These are phyloP conservation scores for Scaptomyza tumidula DNA, from an alignment of 2,888 invertebrate species.

Conservation along the genomic window DNA sequence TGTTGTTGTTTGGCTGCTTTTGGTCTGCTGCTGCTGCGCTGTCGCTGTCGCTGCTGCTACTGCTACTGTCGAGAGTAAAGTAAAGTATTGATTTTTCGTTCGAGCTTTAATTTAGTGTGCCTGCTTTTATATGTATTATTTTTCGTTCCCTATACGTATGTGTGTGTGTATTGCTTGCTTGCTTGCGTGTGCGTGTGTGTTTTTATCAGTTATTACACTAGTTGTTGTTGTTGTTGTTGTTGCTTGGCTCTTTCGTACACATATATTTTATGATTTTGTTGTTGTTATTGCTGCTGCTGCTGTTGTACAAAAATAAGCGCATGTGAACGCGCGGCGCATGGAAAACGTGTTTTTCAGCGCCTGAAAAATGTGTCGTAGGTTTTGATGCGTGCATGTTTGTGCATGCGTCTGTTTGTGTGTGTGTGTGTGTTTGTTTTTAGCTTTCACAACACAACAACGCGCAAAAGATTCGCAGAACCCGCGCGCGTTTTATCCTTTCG, in stretches of 20 bases:
- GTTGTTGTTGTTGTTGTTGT: slow-evolving; percentile 36
- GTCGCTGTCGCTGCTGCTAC: slow-evolving; percentile 13
- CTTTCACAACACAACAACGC: slow-evolving; percentile 48
- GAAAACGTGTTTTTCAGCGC: slow-evolving; percentile 68
- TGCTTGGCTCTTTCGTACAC: slow-evolving; percentile 20
- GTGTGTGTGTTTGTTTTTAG: slow-evolving; percentile 32
- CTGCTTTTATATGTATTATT: slow-evolving; percentile 44
- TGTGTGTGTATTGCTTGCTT: slow-evolving; percentile 40
- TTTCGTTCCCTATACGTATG: slow-evolving; percentile 14
- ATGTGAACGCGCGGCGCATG: slow-evolving; percentile 54
- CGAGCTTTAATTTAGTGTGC: slow-evolving; percentile 74
- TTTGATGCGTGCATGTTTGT: slow-evolving; percentile 28
- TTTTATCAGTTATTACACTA: slow-evolving; percentile 70
- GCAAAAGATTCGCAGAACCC: slow-evolving; percentile 38
- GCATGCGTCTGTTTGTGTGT: background rate
- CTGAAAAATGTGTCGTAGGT: slow-evolving; percentile 66
- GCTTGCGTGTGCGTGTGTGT: slow-evolving; percentile 51
- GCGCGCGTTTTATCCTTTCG: background rate
- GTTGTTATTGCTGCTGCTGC: slow-evolving; percentile 24
- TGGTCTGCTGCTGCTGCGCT: background rate
- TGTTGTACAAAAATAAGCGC: slow-evolving; percentile 54
- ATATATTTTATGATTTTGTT: slow-evolving; percentile 38
- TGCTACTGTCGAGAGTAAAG: slow-evolving; percentile 44
- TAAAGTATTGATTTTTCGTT: slow-evolving; percentile 75
- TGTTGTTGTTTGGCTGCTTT: slow-evolving; percentile 44